A percentile compares a stretch with the other conserved stretches of the same genome.
These are phyloP conservation scores for Drosophila dunni DNA, from an alignment of 1,140 invertebrate species.

Conservation along the genomic window DNA sequence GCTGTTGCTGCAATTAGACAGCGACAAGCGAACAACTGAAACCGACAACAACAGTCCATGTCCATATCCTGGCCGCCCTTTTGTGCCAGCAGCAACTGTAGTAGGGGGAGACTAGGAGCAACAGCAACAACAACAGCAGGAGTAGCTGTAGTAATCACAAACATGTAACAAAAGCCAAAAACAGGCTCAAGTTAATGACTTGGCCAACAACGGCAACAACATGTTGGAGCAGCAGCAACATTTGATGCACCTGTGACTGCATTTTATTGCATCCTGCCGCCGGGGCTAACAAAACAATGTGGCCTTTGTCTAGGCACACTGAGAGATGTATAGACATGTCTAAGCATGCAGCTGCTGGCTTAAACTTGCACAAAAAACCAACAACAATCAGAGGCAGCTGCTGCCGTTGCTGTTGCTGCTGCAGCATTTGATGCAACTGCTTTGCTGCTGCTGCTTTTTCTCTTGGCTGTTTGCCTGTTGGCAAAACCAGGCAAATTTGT, in stretches of 20 bases:
- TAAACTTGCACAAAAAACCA: slow-evolving; percentile 34
- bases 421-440: slow-evolving; percentile 16
- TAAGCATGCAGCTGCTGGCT: slow-evolving; percentile 54
- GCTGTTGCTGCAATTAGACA: slow-evolving; percentile 52
- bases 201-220: slow-evolving; percentile 53
- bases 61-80: slow-evolving; percentile 67
- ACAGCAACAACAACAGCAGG: too few relatives aligned
- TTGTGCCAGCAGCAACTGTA: slow-evolving; percentile 38
- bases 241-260: slow-evolving; percentile 71
- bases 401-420: slow-evolving; percentile 11
- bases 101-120: neutral
- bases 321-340: slow-evolving; percentile 16
- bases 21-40: slow-evolving; percentile 32
- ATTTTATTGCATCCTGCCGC: slow-evolving; percentile 78
- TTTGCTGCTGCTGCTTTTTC: neutral
- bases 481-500: slow-evolving; percentile 63
- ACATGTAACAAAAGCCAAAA: slow-evolving; percentile 78
- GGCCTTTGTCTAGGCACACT: slow-evolving; percentile 64
- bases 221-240: slow-evolving; percentile 66
- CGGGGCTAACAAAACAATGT: slow-evolving; percentile 51
- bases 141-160: slow-evolving; percentile 67
- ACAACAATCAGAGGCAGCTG: slow-evolving; percentile 56
- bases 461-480: neutral
- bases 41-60: slow-evolving; percentile 46
- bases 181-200: slow-evolving; percentile 82